These are phyloP conservation scores for Nixonia krombeini DNA, from an alignment of 1,140 invertebrate genomes.

Conservation along the genomic window DNA sequence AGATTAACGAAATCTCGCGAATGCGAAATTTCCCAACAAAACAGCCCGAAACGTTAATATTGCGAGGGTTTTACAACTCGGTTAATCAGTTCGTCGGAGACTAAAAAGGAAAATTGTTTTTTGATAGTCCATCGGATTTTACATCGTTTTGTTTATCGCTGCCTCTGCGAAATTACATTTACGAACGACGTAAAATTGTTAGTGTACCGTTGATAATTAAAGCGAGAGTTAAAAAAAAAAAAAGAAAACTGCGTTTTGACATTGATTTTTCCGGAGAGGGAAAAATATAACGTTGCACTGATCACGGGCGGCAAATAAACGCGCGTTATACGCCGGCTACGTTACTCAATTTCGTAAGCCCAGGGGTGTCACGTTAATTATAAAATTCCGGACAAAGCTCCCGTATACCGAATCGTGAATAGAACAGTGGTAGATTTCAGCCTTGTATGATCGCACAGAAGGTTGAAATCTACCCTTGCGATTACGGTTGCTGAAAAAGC, in stretches of 20 bases:
- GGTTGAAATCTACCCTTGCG: constrained; percentile 29
- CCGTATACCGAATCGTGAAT: constrained; percentile 40
- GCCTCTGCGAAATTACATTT: too few relatives aligned
- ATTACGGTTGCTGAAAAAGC: constrained; percentile 31
- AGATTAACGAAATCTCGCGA: constrained; percentile 2
- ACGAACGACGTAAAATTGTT: too few relatives aligned
- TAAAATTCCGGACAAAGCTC: constrained; percentile 45
- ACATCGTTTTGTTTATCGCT: too few relatives aligned
- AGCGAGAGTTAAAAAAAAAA: too few relatives aligned
- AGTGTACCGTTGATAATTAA: too few relatives aligned
- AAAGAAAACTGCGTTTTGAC: too few relatives aligned
- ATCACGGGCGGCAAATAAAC: constrained; percentile 29
- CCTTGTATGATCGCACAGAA: constrained; percentile 29
- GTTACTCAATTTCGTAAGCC: constrained; percentile 41
- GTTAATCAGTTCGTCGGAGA: too few relatives aligned
- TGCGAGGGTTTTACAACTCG: too few relatives aligned
- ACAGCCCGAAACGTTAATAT: constrained; percentile 1
- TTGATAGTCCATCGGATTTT: too few relatives aligned
- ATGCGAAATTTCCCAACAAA: too few relatives aligned
- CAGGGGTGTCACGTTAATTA: constrained; percentile 48
- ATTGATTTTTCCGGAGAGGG: constrained; percentile 10
- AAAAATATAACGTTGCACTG: constrained; percentile 31
- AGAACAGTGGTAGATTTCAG: too few relatives aligned
- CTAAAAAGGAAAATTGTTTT: too few relatives aligned
- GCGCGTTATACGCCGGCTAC: constrained; percentile 30